phyloP scores from a whole-genome alignment of 2,888 invertebrate species.

The Parnassius smintheus region DNA sequence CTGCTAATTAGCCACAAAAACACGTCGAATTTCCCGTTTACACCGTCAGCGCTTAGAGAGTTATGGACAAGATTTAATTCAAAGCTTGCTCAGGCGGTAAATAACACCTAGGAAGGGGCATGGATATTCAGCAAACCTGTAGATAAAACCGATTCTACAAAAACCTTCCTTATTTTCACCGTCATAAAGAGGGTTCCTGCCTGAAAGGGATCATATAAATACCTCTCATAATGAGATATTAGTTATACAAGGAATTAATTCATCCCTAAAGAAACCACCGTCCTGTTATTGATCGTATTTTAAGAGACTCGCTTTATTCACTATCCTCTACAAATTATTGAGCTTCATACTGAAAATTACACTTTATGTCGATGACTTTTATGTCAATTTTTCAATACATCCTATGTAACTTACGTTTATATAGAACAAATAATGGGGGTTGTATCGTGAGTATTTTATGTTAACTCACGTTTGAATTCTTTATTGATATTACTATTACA shows the following conservation, averaged over 20 bases:
- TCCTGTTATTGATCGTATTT: constrained; percentile 26
- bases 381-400: background rate
- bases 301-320: constrained; percentile 10
- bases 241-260: constrained; percentile 46
- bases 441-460: constrained; percentile 1
- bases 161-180: constrained; percentile 31
- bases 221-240: constrained; percentile 43
- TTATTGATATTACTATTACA: too few species aligned
- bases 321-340: constrained; percentile 1
- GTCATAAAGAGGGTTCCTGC: constrained; percentile 26
- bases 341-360: constrained; percentile 3
- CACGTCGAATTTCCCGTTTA: constrained; percentile 30
- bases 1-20: constrained; percentile 33
- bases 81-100: constrained; percentile 39
- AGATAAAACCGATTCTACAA: constrained; percentile 25
- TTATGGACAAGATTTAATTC: constrained; percentile 44
- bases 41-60: constrained; percentile 37
- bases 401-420: background rate
- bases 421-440: background rate
- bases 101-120: constrained; percentile 42
- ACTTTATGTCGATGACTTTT: constrained; percentile 8
- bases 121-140: constrained; percentile 25
- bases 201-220: constrained; percentile 31
- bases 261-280: constrained; percentile 35
- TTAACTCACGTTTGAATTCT: too few species aligned